Percentiles rank a stretch among this genome's conserved stretches.
Conservation (phyloP, 2,888 invertebrate genomes). For the Cephonodes hylas region DNA sequence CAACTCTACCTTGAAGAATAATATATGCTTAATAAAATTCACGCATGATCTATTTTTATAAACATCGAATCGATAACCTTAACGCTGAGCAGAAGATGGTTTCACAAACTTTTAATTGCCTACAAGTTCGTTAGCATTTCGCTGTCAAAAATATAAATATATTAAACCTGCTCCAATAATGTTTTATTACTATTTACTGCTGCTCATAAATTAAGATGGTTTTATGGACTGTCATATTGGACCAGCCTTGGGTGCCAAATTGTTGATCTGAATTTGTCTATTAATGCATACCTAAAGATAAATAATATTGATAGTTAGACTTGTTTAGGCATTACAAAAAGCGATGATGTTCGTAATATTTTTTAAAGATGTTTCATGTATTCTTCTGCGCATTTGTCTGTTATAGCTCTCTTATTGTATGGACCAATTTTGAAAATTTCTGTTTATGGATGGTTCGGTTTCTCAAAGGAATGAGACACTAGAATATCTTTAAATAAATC, state of each 20-base stretch:
- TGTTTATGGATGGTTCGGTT: no score
- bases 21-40: background rate
- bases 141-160: background rate
- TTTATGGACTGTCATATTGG: background rate
- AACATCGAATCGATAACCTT: background rate
- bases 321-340: no score
- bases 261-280: background rate
- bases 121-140: background rate
- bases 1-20: background rate
- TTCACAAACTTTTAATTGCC: background rate
- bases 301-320: no score
- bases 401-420: no score
- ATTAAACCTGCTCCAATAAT: background rate
- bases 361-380: no score
- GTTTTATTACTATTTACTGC: background rate
- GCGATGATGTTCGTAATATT: no score
- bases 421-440: no score
- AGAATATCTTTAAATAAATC: no score
- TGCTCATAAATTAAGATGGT: slow-evolving; percentile 12
- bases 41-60: background rate
- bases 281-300: no score
- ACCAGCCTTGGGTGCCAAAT: background rate
- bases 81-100: background rate
- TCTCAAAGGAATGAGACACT: no score
- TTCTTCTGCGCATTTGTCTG: no score